phyloP scores from a whole-genome alignment of 2,888 invertebrate species.

The Melinaea menophilus region DNA sequence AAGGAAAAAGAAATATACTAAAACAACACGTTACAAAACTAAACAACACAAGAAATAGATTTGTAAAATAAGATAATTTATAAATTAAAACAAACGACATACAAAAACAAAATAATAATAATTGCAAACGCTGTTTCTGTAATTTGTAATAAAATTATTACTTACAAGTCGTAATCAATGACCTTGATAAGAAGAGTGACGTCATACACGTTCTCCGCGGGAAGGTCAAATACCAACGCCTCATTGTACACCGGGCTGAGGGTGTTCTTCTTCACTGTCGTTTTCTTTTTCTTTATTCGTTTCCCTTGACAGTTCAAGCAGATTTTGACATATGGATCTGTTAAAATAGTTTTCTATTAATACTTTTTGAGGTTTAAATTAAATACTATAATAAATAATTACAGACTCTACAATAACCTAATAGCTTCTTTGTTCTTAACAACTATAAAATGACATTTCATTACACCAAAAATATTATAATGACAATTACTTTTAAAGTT shows the following conservation, averaged over 20 bases:
- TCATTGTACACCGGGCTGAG: conserved; percentile 95
- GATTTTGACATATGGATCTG: conserved; percentile 96
- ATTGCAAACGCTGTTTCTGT: neutral
- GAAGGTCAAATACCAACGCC: conserved; percentile 94
- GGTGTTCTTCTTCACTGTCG: conserved; percentile 91
- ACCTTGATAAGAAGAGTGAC: conserved; percentile 90
- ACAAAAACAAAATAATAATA: no score
- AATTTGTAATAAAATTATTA: conserved; percentile 15
- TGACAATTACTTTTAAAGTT: no score
- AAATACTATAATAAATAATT: no score
- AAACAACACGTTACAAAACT: no score
- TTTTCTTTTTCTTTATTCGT: conserved; percentile 95
- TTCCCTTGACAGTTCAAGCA: conserved; percentile 92
- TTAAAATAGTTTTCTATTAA: conserved; percentile 11
- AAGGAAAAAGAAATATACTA: neutral
- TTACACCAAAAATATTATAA: no score
- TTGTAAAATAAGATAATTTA: no score
- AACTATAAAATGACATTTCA: no score
- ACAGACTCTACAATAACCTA: no score
- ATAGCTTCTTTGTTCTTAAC: no score
- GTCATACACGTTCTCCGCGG: conserved; percentile 88
- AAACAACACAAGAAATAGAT: no score
- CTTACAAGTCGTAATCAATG: conserved; percentile 92
- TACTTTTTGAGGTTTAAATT: neutral
- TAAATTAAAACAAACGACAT: no score